Base-by-base conservation (phyloP, 30 jellyfish, hydroid and myxozoan genomes). In the Nemopilema nomurai region DNA sequence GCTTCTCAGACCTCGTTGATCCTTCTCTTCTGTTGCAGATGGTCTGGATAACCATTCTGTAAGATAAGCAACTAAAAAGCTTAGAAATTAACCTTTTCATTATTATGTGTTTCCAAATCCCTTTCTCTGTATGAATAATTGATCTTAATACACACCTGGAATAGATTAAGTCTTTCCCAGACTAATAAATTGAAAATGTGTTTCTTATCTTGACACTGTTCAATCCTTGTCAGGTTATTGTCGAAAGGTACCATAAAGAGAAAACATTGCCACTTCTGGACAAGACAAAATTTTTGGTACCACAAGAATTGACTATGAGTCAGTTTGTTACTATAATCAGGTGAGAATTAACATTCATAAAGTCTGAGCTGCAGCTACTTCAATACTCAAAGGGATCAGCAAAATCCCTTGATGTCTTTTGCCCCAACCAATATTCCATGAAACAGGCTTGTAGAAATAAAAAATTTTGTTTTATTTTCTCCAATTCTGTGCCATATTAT, bases 301-400 rank as follows among this genome's bases (percentile, higher is more conserved):
- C 99, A 27, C 99, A 94, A 81, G 99, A 94, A 83, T 49, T 94
- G 57, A 94, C 99, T 49, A 94, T 94, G 99, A 94, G 99, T 66
- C 99, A 94, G 90, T 94, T 94, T 85, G 99, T 94, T 33, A 94
- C 99, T 1, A 94, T 94, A 33, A 94, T 94, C 52, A 85, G 99
- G 99, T 94, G 68, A 22, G 90, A 57, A 33, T 7, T 41, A 13
- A 3, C 8, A 1, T 8, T 67, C 62, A 22, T 6, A 23, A 7
- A 4, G 27, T n/a, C 20, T 30, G 16, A 29, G 4, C 18, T 28
- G 7, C 74, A 8, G 9, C 75, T n/a, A n/a, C n/a, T n/a, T n/a
- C n/a, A n/a, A n/a, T n/a, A n/a, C n/a, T n/a, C n/a, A n/a, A n/a
- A n/a, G n/a, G n/a, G n/a, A n/a, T n/a, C n/a, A n/a, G n/a, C n/a